These are phyloP conservation scores for Onychomys arenicola DNA, from an alignment of 2,797 vertebrate genomes.

Conservation along the genomic window DNA sequence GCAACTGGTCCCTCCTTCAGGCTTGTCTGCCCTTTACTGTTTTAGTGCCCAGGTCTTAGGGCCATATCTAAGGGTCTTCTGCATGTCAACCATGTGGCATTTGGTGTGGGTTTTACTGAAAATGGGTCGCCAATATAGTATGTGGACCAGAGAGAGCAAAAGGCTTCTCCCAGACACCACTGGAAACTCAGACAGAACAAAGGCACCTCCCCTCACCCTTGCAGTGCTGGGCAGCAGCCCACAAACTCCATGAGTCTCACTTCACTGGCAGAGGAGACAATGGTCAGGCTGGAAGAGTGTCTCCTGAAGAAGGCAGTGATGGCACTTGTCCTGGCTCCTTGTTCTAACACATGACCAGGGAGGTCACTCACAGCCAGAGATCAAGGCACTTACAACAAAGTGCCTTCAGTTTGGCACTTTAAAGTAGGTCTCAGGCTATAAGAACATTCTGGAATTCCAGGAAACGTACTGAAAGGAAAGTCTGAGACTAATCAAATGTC, in stretches of 20 bases:
- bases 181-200: not conserved
- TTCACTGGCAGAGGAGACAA: not conserved
- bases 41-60: not conserved
- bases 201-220: rapidly evolving
- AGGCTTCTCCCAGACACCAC: not conserved
- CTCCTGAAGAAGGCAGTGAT: not conserved
- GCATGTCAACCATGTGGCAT: no score
- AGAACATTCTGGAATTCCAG: not conserved
- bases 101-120: not conserved
- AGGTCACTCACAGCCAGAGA: not conserved
- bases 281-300: not conserved
- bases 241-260: not conserved
- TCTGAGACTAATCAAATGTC: not conserved
- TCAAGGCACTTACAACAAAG: not conserved
- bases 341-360: not conserved
- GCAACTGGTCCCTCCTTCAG: not conserved
- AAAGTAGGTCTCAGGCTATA: not conserved
- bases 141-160: not conserved
- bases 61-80: not conserved
- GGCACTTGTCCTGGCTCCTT: not conserved
- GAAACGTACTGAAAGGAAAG: not conserved
- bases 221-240: not conserved
- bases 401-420: not conserved
- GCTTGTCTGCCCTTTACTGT: not conserved
- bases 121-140: not conserved